Evolutionary conservation across 2,888 invertebrate species (phyloP), one percentile per base, ranked within the genome.

Genomic region (Taphrorychus bicolor): DNA sequence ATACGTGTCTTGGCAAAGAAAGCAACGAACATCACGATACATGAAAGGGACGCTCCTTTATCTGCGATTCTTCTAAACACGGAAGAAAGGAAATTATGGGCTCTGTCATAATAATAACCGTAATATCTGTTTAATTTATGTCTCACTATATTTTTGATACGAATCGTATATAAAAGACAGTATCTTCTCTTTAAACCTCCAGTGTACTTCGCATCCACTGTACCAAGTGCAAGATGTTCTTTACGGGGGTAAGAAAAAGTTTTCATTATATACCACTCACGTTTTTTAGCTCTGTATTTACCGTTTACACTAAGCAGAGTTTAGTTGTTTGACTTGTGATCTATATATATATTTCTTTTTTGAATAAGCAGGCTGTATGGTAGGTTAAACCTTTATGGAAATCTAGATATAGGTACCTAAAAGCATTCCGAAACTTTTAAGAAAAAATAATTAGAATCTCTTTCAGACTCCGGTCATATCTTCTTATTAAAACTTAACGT

Each of bases 81-180:
- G 71, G 71, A 71, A 71, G 70, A 70, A 60, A 59, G 70, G 68
- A 60, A 71, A 66, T 71, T 71, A 70, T 64, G 64, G 61, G 56
- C 59, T 60, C 65, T 69, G 70, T 68, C 65, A 65, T 68, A 69
- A 68, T n/a, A n/a, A n/a, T 69, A 69, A 69, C 69, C 52, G 71
- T 69, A 66, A 66, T 69, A 66, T 41, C 54, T 56, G 53, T 60
- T 68, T 66, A 62, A 64, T 70, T 66, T 61, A 68, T 67, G 54
- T 45, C n/a, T n/a, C 24, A 49, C 22, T 16, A 32, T 57, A 57
- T 64, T 61, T 65, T 14, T 9, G 52, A 22, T 41, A 19, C 57
- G 32, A 48, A 24, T 21, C 18, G 58, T 63, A 69, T n/a, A n/a
- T 69, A 69, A 58, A 69, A 69, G 69, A 45, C 52, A 23, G 57